Conservation (phyloP, 2,113 vertebrate genomes). For the Bubo scandiacus region DNA sequence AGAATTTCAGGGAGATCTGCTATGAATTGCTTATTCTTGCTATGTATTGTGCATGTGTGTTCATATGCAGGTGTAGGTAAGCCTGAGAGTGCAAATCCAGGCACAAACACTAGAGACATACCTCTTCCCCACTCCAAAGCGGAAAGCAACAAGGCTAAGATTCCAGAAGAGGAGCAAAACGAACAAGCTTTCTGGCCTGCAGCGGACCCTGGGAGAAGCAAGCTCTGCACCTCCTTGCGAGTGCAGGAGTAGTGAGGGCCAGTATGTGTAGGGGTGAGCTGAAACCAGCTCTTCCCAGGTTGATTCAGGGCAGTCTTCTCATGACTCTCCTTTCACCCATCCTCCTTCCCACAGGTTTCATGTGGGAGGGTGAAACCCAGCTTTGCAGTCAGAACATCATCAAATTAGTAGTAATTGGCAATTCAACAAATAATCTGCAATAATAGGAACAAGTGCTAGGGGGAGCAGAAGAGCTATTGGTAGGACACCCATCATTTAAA, state of each 20-base stretch:
- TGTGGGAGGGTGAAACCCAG: background rate
- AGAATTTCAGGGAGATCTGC: background rate
- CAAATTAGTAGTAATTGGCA: background rate
- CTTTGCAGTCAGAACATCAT: background rate
- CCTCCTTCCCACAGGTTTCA: background rate
- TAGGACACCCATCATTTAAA: background rate
- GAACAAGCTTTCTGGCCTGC: background rate
- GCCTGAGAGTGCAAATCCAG: background rate
- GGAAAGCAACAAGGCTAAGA: background rate
- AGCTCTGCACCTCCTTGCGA: background rate
- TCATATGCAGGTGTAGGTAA: background rate
- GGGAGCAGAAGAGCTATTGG: slow-evolving; percentile 42
- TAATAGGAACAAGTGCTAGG: background rate
- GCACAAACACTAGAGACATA: background rate
- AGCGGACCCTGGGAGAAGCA: background rate
- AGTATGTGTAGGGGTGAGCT: background rate
- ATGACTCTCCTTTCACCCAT: background rate
- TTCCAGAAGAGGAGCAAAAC: background rate
- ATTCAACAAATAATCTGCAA: background rate
- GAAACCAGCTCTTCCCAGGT: background rate
- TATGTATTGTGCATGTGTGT: background rate
- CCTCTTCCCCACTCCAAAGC: background rate
- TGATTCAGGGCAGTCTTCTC: background rate
- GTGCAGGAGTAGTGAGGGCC: background rate
- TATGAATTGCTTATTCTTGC: background rate